Conservation (phyloP, 2,888 invertebrate species). For the Spilarctia lutea region DNA sequence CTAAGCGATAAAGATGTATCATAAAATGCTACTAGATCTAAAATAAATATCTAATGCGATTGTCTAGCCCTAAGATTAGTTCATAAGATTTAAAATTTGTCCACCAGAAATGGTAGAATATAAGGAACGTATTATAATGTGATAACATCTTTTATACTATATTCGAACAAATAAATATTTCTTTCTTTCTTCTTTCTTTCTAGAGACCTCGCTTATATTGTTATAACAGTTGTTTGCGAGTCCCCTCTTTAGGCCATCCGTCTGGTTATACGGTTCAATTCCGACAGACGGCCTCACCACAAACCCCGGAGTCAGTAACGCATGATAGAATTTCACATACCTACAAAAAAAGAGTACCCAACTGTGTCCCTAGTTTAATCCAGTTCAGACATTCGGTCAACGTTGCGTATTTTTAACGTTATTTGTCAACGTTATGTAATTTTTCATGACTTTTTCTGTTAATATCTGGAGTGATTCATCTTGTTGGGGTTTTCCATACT, state of each 20-base stretch:
- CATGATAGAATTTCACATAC: neutral
- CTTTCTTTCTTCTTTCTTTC: no score
- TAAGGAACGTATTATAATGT: no score
- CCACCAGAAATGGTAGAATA: no score
- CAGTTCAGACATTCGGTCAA: neutral
- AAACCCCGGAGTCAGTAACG: neutral
- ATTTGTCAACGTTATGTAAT: neutral
- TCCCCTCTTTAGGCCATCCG: neutral
- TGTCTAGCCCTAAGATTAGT: no score
- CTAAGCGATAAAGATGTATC: no score
- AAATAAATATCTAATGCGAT: no score
- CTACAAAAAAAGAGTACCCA: neutral
- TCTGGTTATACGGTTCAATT: neutral
- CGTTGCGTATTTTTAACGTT: neutral
- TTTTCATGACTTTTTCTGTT: neutral
- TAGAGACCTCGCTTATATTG: neutral
- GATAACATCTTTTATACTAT: no score
- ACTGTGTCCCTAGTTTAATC: neutral
- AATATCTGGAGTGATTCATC: neutral
- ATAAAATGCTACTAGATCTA: no score
- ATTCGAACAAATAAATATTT: no score
- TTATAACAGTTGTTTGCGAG: neutral
- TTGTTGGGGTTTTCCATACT: neutral
- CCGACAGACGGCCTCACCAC: neutral
- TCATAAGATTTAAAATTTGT: no score